Evolutionary conservation across 2,113 vertebrate genomes (phyloP).

Genomic region (Gnathonemus longibarbis): DNA sequence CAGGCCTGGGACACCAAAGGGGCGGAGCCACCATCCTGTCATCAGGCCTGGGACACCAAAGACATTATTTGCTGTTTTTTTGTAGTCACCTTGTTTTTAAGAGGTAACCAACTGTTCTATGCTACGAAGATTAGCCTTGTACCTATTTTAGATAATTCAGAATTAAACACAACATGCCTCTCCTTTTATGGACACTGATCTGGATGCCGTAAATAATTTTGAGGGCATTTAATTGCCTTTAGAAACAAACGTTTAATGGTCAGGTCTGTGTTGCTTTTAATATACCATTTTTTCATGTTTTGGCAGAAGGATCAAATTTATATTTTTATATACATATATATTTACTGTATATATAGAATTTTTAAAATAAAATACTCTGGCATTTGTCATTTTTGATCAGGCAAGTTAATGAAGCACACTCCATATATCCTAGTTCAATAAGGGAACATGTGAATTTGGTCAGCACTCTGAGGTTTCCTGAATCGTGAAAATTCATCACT

Average conservation of each 20-base stretch:
- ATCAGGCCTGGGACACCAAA: too few relatives aligned
- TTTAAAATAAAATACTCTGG: background rate
- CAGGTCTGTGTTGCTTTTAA: conserved; percentile 1
- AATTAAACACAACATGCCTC: conserved; percentile 6
- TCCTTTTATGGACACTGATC: conserved; percentile 13
- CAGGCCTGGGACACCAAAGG: background rate
- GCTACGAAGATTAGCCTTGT: background rate
- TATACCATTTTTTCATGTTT: background rate
- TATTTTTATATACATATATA: background rate
- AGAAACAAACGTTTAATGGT: background rate
- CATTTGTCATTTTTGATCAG: background rate
- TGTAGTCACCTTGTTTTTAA: conserved; percentile 2
- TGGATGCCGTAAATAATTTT: conserved; percentile 1
- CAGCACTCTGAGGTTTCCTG: background rate
- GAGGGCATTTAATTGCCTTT: background rate
- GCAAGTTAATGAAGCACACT: background rate
- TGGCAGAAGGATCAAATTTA: background rate
- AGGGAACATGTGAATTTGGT: background rate
- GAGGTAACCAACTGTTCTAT: conserved; percentile 5
- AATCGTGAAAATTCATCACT: background rate
- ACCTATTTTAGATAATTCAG: background rate
- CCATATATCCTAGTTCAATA: background rate
- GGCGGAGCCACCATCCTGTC: too few relatives aligned
- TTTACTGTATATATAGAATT: background rate
- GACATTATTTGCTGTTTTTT: background rate